phyloP scores from a whole-genome alignment of 2,888 invertebrate species.

The Laspeyria flexula region DNA sequence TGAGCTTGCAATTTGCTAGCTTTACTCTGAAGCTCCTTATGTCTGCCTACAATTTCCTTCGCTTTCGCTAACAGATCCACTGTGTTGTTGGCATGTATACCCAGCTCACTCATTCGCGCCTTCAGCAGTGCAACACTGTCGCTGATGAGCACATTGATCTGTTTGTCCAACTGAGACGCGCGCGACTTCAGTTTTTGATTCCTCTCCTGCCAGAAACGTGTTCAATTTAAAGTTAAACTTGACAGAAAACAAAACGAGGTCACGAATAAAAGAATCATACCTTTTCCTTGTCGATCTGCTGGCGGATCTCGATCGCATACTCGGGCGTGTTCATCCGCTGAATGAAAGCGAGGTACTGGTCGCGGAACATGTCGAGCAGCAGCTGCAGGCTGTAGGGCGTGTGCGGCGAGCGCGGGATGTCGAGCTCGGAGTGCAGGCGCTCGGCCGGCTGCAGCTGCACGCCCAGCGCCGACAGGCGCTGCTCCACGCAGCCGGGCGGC shows the following conservation, averaged over 20 bases:
- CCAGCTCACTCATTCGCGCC: constrained; percentile 95
- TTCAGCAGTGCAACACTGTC: constrained; percentile 96
- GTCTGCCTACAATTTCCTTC: constrained; percentile 96
- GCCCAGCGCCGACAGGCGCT: constrained; percentile 93
- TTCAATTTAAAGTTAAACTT: constrained; percentile 13
- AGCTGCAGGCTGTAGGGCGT: constrained; percentile 95
- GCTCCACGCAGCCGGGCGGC: constrained; percentile 96
- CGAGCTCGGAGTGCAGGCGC: constrained; percentile 91
- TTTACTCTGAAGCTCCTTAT: constrained; percentile 96
- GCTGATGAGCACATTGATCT: constrained; percentile 95
- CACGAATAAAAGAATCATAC: constrained; percentile 52
- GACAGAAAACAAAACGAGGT: background rate
- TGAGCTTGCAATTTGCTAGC: constrained; percentile 94
- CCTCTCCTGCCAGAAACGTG: constrained; percentile 91
- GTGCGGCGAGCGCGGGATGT: constrained; percentile 92
- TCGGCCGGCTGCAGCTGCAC: constrained; percentile 87
- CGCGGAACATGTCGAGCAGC: constrained; percentile 93
- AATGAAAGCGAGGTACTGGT: constrained; percentile 94
- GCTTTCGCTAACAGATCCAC: constrained; percentile 94
- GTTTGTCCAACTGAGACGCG: constrained; percentile 96
- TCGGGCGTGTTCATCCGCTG: constrained; percentile 93
- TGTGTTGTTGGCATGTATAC: constrained; percentile 94
- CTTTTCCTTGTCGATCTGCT: constrained; percentile 93
- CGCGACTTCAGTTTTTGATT: constrained; percentile 93
- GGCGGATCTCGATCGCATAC: constrained; percentile 90